phyloP scores from a whole-genome alignment of 1,140 invertebrate species.

The Helicoverpa zea region DNA sequence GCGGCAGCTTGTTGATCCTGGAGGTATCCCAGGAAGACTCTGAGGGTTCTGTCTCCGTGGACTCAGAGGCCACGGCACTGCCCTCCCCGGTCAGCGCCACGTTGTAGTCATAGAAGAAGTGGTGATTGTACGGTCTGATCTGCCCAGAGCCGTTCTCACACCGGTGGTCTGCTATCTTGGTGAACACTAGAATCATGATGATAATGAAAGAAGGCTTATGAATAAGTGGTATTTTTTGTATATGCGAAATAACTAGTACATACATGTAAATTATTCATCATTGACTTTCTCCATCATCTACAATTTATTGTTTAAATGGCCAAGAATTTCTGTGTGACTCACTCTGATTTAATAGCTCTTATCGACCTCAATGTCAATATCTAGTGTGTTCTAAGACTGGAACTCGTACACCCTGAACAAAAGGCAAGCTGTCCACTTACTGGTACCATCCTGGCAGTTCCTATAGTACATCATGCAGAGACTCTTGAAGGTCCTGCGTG shows the following conservation, averaged over 20 bases:
- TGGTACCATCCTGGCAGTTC: conserved; percentile 82
- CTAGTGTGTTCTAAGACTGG: no score
- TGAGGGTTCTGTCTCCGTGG: neutral
- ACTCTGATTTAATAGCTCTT: no score
- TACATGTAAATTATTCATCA: no score
- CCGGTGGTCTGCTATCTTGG: conserved; percentile 70
- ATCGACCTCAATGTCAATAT: no score
- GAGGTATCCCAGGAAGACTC: neutral
- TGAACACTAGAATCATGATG: conserved; percentile 69
- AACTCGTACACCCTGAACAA: neutral
- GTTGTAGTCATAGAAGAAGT: conserved; percentile 80
- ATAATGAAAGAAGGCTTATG: no score
- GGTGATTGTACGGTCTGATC: conserved; percentile 53
- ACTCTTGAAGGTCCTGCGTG: conserved; percentile 76
- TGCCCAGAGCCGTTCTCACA: conserved; percentile 60
- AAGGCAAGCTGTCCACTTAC: conserved; percentile 58
- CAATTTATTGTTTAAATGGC: no score
- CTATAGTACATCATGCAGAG: conserved; percentile 80
- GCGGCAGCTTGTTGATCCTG: neutral
- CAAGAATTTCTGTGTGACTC: no score
- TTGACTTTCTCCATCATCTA: no score
- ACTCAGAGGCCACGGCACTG: neutral
- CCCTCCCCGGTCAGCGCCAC: conserved; percentile 44
- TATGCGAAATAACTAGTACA: no score
- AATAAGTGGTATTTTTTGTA: no score